These are phyloP conservation scores for Apamea sordens DNA, from an alignment of 2,888 invertebrate species.

Conservation along the genomic window DNA sequence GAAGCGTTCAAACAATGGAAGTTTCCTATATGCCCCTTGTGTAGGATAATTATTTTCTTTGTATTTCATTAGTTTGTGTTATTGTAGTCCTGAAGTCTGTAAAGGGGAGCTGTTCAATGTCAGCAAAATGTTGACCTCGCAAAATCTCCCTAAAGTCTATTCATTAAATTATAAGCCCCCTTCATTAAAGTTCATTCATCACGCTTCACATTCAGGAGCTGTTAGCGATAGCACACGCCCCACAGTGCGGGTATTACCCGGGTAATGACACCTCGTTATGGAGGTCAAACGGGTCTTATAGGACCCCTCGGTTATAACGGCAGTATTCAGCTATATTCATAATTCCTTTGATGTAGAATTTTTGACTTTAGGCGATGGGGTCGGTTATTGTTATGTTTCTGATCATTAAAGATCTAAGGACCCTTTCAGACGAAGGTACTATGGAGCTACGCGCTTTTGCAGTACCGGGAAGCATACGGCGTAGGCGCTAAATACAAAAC, in stretches of 20 bases:
- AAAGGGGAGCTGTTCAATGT: neutral
- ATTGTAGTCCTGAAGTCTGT: neutral
- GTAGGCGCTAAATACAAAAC: neutral
- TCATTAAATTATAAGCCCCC: constrained; percentile 13
- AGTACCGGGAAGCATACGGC: neutral
- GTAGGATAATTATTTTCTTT: too few relatives aligned
- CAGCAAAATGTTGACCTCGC: neutral
- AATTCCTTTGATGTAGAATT: constrained; percentile 39
- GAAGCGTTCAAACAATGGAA: neutral
- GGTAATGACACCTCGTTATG: constrained; percentile 51
- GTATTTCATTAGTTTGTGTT: neutral
- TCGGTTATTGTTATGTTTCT: neutral
- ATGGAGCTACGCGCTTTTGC: neutral
- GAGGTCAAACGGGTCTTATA: constrained; percentile 32
- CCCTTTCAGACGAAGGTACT: neutral
- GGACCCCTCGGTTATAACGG: constrained; percentile 16
- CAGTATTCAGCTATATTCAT: constrained; percentile 40
- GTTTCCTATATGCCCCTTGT: neutral
- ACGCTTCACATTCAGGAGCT: constrained; percentile 22
- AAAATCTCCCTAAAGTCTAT: constrained; percentile 15
- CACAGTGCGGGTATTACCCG: constrained; percentile 5
- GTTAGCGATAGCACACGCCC: constrained; percentile 7
- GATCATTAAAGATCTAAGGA: neutral
- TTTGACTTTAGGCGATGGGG: constrained; percentile 16
- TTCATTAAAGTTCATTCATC: constrained; percentile 49